Evolutionary conservation across 2,113 vertebrate species (phyloP).

Genomic region (Atrichornis clamosus): DNA sequence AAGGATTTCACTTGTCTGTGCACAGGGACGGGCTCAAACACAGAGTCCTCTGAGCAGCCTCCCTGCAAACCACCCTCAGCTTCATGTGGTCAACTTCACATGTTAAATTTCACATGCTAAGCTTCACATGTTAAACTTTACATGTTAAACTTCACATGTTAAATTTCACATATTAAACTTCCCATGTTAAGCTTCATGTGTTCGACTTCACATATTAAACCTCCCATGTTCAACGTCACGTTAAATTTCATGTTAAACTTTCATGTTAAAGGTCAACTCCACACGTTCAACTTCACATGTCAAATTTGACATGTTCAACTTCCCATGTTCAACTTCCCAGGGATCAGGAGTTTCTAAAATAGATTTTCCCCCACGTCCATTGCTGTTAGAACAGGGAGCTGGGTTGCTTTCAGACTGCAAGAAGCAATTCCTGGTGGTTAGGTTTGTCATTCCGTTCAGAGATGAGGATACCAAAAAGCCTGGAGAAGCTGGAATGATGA

Average conservation of each 20-base stretch:
- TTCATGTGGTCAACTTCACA: neutral
- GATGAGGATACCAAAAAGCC: neutral
- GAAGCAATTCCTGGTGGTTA: neutral
- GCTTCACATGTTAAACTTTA: neutral
- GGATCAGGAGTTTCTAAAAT: neutral
- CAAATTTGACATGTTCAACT: no score
- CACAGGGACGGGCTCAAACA: neutral
- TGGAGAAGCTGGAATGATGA: neutral
- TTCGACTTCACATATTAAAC: fast-evolving
- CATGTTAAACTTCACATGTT: neutral
- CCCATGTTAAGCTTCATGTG: neutral
- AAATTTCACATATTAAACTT: neutral
- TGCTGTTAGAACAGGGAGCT: neutral
- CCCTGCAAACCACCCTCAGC: neutral
- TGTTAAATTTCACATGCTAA: neutral
- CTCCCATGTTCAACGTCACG: no score
- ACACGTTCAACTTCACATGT: neutral
- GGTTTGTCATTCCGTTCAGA: neutral
- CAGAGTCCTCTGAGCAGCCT: neutral
- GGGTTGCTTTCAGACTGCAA: neutral
- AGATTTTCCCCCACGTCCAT: neutral
- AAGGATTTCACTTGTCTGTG: constrained; percentile 53
- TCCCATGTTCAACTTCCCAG: neutral
- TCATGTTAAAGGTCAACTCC: no score
- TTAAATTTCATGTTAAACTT: neutral